Evolutionary conservation across 2,888 invertebrate genomes (phyloP).

Genomic region (Ophioninae sp.): DNA sequence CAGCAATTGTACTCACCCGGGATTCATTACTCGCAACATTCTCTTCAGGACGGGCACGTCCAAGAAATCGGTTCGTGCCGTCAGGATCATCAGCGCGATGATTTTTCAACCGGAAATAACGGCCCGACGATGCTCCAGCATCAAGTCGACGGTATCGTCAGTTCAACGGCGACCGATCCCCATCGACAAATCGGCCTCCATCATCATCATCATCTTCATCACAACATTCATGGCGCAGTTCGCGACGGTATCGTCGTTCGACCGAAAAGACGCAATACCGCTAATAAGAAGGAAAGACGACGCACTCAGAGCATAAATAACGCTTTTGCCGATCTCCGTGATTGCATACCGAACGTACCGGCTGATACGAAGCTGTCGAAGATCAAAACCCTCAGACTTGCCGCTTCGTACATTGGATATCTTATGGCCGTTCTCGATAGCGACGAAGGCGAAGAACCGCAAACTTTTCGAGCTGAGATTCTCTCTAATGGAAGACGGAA

Average conservation of each 20-base stretch:
- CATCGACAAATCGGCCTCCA: conserved; percentile 71
- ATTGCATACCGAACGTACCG: conserved; percentile 98
- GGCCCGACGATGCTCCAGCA: conserved; percentile 55
- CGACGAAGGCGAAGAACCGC: conserved; percentile 89
- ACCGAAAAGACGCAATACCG: conserved; percentile 90
- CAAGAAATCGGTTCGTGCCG: conserved; percentile 42
- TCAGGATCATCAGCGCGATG: conserved; percentile 40
- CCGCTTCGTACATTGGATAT: conserved; percentile 96
- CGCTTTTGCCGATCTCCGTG: conserved; percentile 94
- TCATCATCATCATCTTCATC: conserved; percentile 66
- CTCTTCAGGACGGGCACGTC: conserved; percentile 58
- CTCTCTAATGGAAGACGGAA: conserved; percentile 76
- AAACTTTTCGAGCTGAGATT: conserved; percentile 94
- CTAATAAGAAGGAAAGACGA: conserved; percentile 96
- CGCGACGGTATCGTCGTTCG: conserved; percentile 68
- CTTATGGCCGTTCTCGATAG: conserved; percentile 94
- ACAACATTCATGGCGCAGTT: conserved; percentile 44
- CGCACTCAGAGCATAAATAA: conserved; percentile 97
- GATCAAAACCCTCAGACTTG: conserved; percentile 96
- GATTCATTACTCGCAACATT: conserved; percentile 62
- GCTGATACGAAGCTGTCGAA: conserved; percentile 97
- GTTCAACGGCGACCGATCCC: conserved; percentile 80
- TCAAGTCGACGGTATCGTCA: conserved; percentile 71
- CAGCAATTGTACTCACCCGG: conserved; percentile 72
- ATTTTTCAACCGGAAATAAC: conserved; percentile 35